Evolutionary conservation across 1,140 invertebrate species (phyloP), one percentile per base, ranked within the genome.

Genomic region (Neodiprion lecontei): DNA sequence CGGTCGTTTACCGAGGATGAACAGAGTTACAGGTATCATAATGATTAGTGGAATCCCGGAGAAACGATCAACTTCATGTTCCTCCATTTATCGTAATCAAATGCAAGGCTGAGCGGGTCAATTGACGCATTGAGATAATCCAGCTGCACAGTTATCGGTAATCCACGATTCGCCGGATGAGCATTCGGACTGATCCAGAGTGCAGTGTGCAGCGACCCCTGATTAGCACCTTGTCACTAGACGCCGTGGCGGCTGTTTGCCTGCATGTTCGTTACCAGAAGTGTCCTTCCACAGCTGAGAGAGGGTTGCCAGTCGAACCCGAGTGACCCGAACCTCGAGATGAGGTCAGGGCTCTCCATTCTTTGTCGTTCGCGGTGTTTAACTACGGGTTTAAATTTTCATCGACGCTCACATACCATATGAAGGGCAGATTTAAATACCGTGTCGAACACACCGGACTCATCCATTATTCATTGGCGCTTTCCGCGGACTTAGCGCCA

Each of bases 391-490:
- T 12, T 61, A 61, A 61, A 61, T 61, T 61, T 61, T 61, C n/a
- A 61, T 9, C n/a, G 11, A 61, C 53, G 1, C 7, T 12, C 53
- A 40, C 28, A 2, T 5, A 40, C 53, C 53, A 12, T 61, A 61
- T 9, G 28, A 40, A 40, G 28, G 28, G 28, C 80, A 80, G 74
- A 83, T 83, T 83, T 83, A 83, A 84, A 84, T 82, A 82, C 82
- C 77, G 78, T 81, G 79, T 82, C 81, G 82, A 80, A 83, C 81
- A 40, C 80, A 14, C n/a, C 11, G 77, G 61, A 40, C 81, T 84
- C 81, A 83, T 84, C 82, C 83, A 84, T 84, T 84, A 84, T 84
- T 84, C 79, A 80, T 79, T 77, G 76, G 67, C 72, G 80, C 74
- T 40, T 61, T 61, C 7, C 11, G n/a, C 53, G 7, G 53, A 61